A percentile compares a stretch with the other conserved stretches of the same genome.
Conservation (phyloP, 2,797 vertebrate genomes). For the Crypturellus tataupa region DNA sequence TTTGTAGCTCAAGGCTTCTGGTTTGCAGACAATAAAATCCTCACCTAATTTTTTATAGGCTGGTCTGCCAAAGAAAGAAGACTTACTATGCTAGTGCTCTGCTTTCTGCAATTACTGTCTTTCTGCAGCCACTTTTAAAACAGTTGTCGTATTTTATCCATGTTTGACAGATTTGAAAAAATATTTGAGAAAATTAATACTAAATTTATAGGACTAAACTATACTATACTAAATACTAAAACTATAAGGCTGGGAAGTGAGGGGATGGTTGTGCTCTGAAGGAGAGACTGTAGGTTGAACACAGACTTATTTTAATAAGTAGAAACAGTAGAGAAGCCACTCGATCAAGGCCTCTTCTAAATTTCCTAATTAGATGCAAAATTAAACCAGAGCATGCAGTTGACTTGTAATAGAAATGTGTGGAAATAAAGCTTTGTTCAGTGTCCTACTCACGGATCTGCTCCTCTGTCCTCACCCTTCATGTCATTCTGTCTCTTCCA, state of each 20-base stretch:
- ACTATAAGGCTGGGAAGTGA: not conserved
- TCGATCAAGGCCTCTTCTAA: not conserved
- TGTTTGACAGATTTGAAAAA: not conserved
- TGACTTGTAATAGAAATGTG: not conserved
- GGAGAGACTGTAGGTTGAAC: not conserved
- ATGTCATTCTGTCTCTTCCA: not conserved
- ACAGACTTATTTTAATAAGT: not conserved
- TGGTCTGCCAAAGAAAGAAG: not conserved
- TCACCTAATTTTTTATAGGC: not conserved
- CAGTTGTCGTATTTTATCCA: not conserved
- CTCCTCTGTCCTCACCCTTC: not conserved
- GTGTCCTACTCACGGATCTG: not conserved
- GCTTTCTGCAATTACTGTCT: not conserved
- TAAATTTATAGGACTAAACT: too few relatives aligned
- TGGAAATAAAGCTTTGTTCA: not conserved
- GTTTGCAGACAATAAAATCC: not conserved
- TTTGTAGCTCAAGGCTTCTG: not conserved
- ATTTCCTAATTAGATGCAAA: not conserved
- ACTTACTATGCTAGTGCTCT: not conserved
- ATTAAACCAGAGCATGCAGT: not conserved
- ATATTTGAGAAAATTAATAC: not conserved
- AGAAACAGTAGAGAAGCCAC: not conserved
- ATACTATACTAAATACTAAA: not conserved
- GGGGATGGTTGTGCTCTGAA: not conserved
- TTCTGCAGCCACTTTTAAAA: not conserved